Evolutionary conservation across 30 jellyfish, hydroid and myxozoan genomes (phyloP), one percentile per base, ranked within the genome.

Genomic region (Hydra vulgaris): DNA sequence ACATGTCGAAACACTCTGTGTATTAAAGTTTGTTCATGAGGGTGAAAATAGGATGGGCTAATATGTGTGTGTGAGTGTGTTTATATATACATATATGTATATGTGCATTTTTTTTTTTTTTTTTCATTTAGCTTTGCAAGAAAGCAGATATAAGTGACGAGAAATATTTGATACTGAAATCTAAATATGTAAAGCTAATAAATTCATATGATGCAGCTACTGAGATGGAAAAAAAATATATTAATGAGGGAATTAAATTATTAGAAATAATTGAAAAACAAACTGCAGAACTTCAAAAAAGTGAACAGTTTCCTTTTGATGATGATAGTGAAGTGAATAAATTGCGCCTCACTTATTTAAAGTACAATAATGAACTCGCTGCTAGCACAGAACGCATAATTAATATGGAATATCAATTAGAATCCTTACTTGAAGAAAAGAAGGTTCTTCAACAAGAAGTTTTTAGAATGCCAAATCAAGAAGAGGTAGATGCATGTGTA

Each of bases 271-370:
- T 73, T 1, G 96, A 91, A 73, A 86, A 74, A 75, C 95, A 85
- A 70, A 79, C 86, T 17, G 70, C 81, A 26, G 95, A 86, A 27
- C 72, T 91, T 24, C 95, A 87, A 23, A 83, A 84, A 40, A 95
- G 98, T 1, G 98, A 91, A 74, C 81, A 86, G 8, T 91, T 86
- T 81, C 96, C 96, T 53, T 84, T 88, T 54, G 93, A 74, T 79
- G 98, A 86, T 24, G 98, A 91, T 82, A 91, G 81, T 86, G 98
- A 91, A 25, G 95, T 82, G 18, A 91, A 86, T 74, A 85, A 84
- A 55, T 76, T 91, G 4, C 69, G 98, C 71, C 79, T 76, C 53
- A 92, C 80, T 0, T 84, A 88, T 84, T 79, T 91, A 23, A 86
- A 83, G 75, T 90, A 86, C 70, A 24, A 82, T 7, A 91, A 91